A percentile compares a stretch with the other conserved stretches of the same genome.
These are phyloP conservation scores for Mionectes macconnelli DNA, from an alignment of 2,113 vertebrate genomes.

Conservation along the genomic window DNA sequence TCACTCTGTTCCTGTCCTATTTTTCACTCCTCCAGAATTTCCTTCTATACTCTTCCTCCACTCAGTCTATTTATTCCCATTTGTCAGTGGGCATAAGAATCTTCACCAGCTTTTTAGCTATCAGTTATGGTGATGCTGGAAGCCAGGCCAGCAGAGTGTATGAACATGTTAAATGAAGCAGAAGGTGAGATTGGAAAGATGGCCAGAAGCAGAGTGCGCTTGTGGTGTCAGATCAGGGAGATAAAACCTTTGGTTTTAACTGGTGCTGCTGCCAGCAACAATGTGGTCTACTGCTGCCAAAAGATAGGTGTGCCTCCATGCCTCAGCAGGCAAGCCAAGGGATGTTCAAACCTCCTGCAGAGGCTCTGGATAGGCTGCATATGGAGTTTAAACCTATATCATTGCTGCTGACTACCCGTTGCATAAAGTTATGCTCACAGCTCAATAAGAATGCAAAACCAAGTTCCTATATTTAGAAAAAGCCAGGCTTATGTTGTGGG, in stretches of 20 bases:
- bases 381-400: not conserved
- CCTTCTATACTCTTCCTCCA: not conserved
- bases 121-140: not conserved
- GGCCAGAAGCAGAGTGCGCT: not conserved
- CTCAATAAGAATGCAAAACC: not conserved
- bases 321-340: not conserved
- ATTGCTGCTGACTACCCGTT: not conserved
- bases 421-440: not conserved
- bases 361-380: not conserved
- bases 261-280: not conserved
- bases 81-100: not conserved
- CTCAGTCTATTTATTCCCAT: not conserved
- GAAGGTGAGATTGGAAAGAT: slow-evolving; percentile 7
- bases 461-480: slow-evolving; percentile 6
- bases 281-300: not conserved
- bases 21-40: not conserved
- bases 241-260: slow-evolving; percentile 7
- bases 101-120: not conserved
- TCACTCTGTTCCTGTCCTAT: not conserved
- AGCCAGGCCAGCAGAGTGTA: not conserved
- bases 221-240: slow-evolving; percentile 3
- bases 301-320: not conserved
- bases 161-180: not conserved
- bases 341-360: slow-evolving; percentile 1
- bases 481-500: not conserved